A percentile compares a stretch with the other conserved stretches of the same genome.
Conservation (phyloP, 37 sponge, comb jelly and placozoan species). For the Chondrosia reniformis region DNA sequence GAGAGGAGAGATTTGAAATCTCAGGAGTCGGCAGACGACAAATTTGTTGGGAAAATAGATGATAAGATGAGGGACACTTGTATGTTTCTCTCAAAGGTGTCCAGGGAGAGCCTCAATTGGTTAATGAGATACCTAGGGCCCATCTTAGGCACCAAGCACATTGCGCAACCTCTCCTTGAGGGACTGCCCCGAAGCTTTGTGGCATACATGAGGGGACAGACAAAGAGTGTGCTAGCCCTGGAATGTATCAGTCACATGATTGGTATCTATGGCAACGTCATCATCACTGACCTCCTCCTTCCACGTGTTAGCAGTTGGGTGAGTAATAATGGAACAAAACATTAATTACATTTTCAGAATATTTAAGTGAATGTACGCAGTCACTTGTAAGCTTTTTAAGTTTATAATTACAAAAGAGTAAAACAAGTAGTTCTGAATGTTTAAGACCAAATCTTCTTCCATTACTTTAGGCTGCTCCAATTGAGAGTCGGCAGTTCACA, state of each 20-base stretch:
- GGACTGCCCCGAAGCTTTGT: conserved; percentile 58
- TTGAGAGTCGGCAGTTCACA: not conserved
- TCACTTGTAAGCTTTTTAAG: too few relatives aligned
- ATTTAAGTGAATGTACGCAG: too few relatives aligned
- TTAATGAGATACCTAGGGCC: conserved; percentile 69
- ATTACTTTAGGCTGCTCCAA: too few relatives aligned
- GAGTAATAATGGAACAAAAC: too few relatives aligned
- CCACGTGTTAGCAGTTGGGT: conserved; percentile 61
- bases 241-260: conserved; percentile 39
- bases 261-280: conserved; percentile 41
- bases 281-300: conserved; percentile 47
- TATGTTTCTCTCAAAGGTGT: conserved; percentile 47
- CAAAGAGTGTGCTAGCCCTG: not conserved
- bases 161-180: conserved; percentile 60
- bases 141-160: conserved; percentile 58
- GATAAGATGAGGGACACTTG: conserved; percentile 4
- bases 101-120: conserved; percentile 67
- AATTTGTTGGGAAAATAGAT: not conserved
- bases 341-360: too few relatives aligned
- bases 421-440: too few relatives aligned
- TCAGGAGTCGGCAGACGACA: not conserved
- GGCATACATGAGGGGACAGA: not conserved
- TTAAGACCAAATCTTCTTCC: too few relatives aligned
- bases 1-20: not conserved
- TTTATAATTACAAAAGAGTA: too few relatives aligned